Conservation (phyloP, 2,113 vertebrate genomes). For the Chrysochloris asiatica region DNA sequence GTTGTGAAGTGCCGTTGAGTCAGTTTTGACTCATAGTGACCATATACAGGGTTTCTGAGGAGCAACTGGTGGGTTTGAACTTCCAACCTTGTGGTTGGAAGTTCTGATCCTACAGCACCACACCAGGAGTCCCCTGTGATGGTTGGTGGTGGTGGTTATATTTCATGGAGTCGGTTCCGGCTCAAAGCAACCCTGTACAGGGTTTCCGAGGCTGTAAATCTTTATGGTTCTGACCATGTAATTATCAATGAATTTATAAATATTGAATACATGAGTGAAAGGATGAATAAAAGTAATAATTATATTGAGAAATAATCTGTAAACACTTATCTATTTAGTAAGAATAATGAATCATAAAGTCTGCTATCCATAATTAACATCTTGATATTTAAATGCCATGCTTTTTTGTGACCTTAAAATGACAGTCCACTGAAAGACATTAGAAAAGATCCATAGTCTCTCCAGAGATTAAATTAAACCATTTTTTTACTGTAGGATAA, state of each 20-base stretch:
- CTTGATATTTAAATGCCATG: neutral
- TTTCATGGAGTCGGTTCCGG: no score
- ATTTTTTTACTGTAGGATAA: neutral
- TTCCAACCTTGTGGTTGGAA: no score
- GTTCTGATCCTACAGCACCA: no score
- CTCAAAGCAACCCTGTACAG: no score
- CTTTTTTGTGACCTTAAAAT: neutral
- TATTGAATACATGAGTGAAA: conserved; percentile 8
- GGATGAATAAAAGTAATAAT: neutral
- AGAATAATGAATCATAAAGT: neutral
- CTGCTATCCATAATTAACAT: neutral
- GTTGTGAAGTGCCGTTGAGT: no score
- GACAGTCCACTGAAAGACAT: neutral
- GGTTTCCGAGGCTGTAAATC: no score
- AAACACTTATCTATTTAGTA: neutral
- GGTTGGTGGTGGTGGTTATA: no score
- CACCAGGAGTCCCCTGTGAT: no score
- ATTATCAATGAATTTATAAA: neutral
- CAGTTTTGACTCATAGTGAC: no score
- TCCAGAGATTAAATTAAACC: neutral
- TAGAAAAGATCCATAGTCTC: neutral
- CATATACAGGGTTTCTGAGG: no score
- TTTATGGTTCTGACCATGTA: no score
- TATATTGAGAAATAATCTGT: neutral
- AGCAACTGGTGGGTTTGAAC: no score